A percentile compares a stretch with the other conserved stretches of the same genome.
Evolutionary conservation across 2,888 invertebrate genomes (phyloP).

Genomic region (Diarsia rubi): DNA sequence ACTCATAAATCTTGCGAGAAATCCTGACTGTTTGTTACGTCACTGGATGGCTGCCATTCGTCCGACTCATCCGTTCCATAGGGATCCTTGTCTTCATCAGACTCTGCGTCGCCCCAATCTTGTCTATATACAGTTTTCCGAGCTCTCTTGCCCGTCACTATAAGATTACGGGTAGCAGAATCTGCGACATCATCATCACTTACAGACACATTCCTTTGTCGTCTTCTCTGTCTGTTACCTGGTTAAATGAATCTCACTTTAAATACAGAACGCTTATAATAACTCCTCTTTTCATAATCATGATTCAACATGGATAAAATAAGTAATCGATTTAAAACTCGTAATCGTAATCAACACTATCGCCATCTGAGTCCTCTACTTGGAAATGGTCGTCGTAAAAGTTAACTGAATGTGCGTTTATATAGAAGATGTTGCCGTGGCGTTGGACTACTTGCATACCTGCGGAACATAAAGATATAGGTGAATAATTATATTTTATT

Average conservation of each 20-base stretch:
- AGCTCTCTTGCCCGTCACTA: conserved; percentile 78
- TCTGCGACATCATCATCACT: conserved; percentile 62
- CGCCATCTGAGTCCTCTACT: conserved; percentile 84
- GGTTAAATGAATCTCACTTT: conserved; percentile 62
- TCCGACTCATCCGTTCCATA: conserved; percentile 87
- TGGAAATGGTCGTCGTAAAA: conserved; percentile 84
- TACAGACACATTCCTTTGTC: conserved; percentile 61
- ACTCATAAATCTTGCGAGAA: conserved; percentile 64
- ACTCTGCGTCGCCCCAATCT: conserved; percentile 74
- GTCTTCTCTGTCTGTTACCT: conserved; percentile 61
- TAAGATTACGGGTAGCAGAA: conserved; percentile 60
- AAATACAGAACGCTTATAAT: conserved; percentile 55
- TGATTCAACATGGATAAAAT: conserved; percentile 41
- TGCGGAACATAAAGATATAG: conserved; percentile 66
- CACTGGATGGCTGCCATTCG: conserved; percentile 85
- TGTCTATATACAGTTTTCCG: conserved; percentile 72
- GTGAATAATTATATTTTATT: not conserved
- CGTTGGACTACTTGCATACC: conserved; percentile 81
- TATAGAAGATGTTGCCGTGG: conserved; percentile 82
- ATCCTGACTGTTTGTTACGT: conserved; percentile 72
- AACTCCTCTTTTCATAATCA: conserved; percentile 38
- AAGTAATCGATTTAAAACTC: conserved; percentile 77
- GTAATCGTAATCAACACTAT: conserved; percentile 87
- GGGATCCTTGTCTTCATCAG: conserved; percentile 84
- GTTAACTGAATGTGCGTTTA: conserved; percentile 84